Conservation (phyloP, 2,888 invertebrate genomes). For the Drosophila setosimentum region DNA sequence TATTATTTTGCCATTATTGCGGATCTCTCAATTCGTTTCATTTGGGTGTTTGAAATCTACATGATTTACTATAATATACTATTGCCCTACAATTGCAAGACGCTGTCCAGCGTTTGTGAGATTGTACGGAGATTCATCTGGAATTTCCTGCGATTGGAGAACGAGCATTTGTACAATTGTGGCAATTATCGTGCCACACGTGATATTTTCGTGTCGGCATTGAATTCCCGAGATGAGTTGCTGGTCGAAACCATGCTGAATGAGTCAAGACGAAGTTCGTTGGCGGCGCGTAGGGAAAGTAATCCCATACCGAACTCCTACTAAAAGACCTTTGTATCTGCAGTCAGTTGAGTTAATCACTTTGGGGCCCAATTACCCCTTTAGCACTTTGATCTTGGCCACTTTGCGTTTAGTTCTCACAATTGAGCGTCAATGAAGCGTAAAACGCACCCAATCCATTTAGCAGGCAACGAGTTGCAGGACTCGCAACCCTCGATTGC, state of each 20-base stretch:
- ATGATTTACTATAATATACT: slow-evolving; percentile 90
- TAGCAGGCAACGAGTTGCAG: background rate
- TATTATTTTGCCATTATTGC: slow-evolving; percentile 97
- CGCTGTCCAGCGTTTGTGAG: slow-evolving; percentile 92
- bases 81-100: slow-evolving; percentile 91
- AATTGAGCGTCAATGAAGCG: slow-evolving; percentile 68
- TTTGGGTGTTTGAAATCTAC: slow-evolving; percentile 94
- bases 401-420: slow-evolving; percentile 17
- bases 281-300: background rate
- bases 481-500: slow-evolving; percentile 8
- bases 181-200: slow-evolving; percentile 98
- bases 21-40: slow-evolving; percentile 95
- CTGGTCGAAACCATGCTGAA: slow-evolving; percentile 96
- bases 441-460: slow-evolving; percentile 17
- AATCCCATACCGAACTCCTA: too few species aligned
- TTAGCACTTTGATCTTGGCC: slow-evolving; percentile 16
- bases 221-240: slow-evolving; percentile 92
- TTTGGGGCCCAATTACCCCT: slow-evolving; percentile 14
- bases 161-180: slow-evolving; percentile 99
- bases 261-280: slow-evolving; percentile 86
- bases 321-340: background rate
- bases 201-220: slow-evolving; percentile 96
- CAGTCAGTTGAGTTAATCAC: background rate
- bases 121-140: slow-evolving; percentile 96
- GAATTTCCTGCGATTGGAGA: slow-evolving; percentile 99